Conservation (phyloP, 2,113 vertebrate genomes). For the Rhinolophus ferrumequinum region DNA sequence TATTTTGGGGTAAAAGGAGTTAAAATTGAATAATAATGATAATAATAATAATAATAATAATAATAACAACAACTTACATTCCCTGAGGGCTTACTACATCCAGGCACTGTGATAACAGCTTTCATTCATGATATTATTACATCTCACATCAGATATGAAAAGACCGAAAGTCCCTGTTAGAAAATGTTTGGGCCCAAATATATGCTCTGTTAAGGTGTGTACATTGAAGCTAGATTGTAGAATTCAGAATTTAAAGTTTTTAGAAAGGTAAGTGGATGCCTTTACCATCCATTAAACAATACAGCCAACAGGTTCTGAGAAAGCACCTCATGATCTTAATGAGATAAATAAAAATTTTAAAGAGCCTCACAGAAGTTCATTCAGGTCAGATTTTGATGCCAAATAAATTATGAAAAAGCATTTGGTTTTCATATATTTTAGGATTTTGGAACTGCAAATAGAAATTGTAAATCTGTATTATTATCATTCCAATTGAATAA, state of each 20-base stretch:
- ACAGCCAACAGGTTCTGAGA: not conserved
- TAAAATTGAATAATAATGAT: not conserved
- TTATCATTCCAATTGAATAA: not conserved
- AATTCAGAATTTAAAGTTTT: slow-evolving; percentile 11
- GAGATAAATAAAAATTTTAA: not conserved
- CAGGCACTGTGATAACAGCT: not conserved
- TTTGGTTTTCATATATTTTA: not conserved
- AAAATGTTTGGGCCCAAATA: not conserved
- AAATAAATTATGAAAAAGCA: not conserved
- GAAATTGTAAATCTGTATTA: not conserved
- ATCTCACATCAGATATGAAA: not conserved
- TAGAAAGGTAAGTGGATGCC: not conserved
- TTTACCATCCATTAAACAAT: not conserved
- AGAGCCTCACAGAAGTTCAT: not conserved
- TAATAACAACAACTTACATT: not conserved
- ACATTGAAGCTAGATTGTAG: not conserved
- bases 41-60: too few relatives aligned
- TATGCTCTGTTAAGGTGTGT: not conserved
- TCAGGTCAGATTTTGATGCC: not conserved
- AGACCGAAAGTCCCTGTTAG: not conserved
- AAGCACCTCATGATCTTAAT: not conserved
- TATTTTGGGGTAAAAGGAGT: not conserved
- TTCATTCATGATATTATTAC: not conserved
- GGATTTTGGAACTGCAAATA: not conserved
- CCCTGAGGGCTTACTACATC: not conserved